These are phyloP conservation scores for Rhineura floridana DNA, from an alignment of 2,113 vertebrate species.

Conservation along the genomic window DNA sequence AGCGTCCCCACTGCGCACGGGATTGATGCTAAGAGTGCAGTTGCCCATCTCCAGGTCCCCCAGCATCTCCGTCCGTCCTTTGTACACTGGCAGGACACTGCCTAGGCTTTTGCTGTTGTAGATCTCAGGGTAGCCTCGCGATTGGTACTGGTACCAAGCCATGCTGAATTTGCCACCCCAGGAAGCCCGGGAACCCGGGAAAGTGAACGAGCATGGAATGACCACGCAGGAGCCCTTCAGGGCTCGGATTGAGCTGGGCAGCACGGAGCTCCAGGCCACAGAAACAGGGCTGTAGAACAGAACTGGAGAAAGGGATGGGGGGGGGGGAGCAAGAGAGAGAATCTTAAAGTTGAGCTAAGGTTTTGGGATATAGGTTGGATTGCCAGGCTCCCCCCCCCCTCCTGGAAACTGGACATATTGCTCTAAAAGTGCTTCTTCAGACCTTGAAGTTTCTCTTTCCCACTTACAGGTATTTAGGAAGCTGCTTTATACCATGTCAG, in stretches of 20 bases:
- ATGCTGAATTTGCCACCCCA: neutral
- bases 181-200: slow-evolving; percentile 15
- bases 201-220: slow-evolving; percentile 78
- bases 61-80: slow-evolving; percentile 59
- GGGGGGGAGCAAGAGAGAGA: neutral
- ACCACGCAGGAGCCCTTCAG: slow-evolving; percentile 76
- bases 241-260: slow-evolving; percentile 67
- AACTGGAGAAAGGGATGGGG: slow-evolving; percentile 1
- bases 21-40: slow-evolving; percentile 76
- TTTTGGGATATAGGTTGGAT: neutral
- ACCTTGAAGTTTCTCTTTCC: too few relatives aligned
- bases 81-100: slow-evolving; percentile 63
- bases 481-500: too few relatives aligned
- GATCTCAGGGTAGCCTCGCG: slow-evolving; percentile 46
- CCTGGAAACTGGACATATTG: neutral
- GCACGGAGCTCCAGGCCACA: slow-evolving; percentile 42
- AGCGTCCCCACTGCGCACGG: slow-evolving; percentile 29
- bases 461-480: too few relatives aligned
- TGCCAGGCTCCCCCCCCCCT: neutral
- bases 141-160: slow-evolving; percentile 60
- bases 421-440: neutral
- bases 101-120: slow-evolving; percentile 39
- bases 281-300: neutral
- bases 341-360: neutral
- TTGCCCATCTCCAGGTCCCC: slow-evolving; percentile 71